Conservation (phyloP, 2,113 vertebrate genomes). For the Laticauda laticaudata region DNA sequence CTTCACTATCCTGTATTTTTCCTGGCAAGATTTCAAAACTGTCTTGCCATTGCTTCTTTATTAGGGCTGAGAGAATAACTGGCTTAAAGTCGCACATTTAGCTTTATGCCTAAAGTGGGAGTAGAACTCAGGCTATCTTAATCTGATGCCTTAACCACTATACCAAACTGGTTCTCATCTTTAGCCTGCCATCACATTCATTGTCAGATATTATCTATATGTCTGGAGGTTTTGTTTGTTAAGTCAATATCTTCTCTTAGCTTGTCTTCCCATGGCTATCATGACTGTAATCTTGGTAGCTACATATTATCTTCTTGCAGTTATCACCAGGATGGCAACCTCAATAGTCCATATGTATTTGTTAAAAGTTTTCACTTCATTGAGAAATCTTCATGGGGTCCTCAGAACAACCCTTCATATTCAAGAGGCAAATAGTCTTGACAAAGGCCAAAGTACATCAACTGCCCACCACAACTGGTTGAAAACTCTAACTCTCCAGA, state of each 20-base stretch:
- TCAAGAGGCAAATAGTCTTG: neutral
- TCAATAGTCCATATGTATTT: neutral
- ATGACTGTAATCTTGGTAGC: neutral
- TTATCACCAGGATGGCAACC: neutral
- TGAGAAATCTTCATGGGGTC: neutral
- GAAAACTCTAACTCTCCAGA: neutral
- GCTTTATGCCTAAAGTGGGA: neutral
- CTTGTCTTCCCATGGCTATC: neutral
- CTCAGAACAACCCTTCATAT: too few relatives aligned
- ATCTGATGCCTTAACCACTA: neutral
- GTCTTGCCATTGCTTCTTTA: neutral
- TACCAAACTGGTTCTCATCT: neutral
- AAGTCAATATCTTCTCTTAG: neutral
- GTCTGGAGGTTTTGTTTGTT: neutral
- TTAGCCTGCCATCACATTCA: neutral
- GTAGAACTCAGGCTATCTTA: neutral
- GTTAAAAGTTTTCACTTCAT: neutral
- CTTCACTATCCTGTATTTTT: neutral
- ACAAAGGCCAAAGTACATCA: neutral
- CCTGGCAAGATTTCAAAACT: neutral
- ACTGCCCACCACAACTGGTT: neutral
- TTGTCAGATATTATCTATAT: neutral
- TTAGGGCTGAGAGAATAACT: neutral
- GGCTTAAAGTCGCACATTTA: neutral
- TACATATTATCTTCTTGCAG: neutral